Evolutionary conservation across 2,888 invertebrate genomes (phyloP), one percentile per base, ranked within the genome.

Genomic region (Andrena minutula): DNA sequence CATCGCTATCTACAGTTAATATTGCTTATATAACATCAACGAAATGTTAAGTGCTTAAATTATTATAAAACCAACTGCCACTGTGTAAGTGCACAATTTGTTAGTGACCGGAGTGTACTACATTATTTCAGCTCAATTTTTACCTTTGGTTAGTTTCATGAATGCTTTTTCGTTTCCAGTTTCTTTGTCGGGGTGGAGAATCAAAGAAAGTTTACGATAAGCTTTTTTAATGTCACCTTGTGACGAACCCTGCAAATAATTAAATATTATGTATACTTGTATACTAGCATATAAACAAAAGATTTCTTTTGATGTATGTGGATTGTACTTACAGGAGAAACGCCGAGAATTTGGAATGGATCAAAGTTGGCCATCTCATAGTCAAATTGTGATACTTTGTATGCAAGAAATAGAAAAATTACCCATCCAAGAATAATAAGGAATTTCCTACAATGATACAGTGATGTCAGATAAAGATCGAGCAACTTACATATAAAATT

Each of bases 281-380:
- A 20, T 58, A 32, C 30, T 30, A 41, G 32, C 7, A 32, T 35
- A 16, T 41, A 53, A 56, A 26, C 56, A 12, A 47, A 26, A 30
- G 7, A 53, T 23, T 2, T 60, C 28, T 23, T 6, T 6, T 35
- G 63, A 6, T 56, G 7, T 49, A 35, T 32, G 10, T 66, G 56
- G 7, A 60, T 10, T 35, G 23, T 83, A 93, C 95, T 94, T 93
- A 96, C 96, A 82, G 97, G 95, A 73, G 99, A 97, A 86, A 99
- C 95, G 65, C 97, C 97, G 79, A 99, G 95, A 92, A 99, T 99
- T 93, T 98, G 98, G 95, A 98, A 99, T 0, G 99, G 99, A 95
- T 99, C 99, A 95, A 99, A 99, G 94, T 99, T 99, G 7, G 98
- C 98, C 96, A 98, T 98, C 95, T 99, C 99, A 94, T 99, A 98